Evolutionary conservation across 2,113 vertebrate genomes (phyloP).

Genomic region (Muscicapa adusta): DNA sequence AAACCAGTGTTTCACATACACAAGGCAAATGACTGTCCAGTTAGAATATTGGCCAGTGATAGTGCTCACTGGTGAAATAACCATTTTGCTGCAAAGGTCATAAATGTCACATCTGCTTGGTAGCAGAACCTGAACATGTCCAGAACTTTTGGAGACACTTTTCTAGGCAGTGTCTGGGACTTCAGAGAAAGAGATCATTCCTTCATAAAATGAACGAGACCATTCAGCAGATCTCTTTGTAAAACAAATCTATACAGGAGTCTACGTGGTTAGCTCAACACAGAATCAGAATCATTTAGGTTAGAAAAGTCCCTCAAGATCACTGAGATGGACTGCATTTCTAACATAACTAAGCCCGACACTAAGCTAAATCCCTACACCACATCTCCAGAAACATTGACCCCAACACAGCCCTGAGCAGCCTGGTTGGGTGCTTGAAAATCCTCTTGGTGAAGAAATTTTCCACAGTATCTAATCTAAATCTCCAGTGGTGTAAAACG

Average conservation of each 20-base stretch:
- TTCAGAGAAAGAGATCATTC: background rate
- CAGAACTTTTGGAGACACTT: background rate
- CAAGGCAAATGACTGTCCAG: background rate
- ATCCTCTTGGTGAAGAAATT: background rate
- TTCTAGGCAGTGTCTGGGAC: background rate
- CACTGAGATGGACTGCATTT: background rate
- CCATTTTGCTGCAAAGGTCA: background rate
- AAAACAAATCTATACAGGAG: background rate
- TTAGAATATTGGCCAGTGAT: background rate
- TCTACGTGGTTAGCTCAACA: background rate
- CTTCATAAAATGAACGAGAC: background rate
- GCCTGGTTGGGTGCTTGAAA: background rate
- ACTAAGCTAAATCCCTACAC: too few species aligned
- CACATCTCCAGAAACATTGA: accelerated
- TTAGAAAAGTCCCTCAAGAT: background rate
- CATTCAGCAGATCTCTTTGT: background rate
- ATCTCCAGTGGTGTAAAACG: background rate
- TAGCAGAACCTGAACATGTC: background rate
- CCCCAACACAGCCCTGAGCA: background rate
- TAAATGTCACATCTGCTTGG: background rate
- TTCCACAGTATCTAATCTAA: background rate
- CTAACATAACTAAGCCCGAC: background rate
- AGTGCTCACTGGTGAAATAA: background rate
- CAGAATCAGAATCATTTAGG: background rate
- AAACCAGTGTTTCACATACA: background rate